Evolutionary conservation across 2,113 vertebrate species (phyloP), one percentile per base, ranked within the genome.

Genomic region (Phylloscopus trochilus): DNA sequence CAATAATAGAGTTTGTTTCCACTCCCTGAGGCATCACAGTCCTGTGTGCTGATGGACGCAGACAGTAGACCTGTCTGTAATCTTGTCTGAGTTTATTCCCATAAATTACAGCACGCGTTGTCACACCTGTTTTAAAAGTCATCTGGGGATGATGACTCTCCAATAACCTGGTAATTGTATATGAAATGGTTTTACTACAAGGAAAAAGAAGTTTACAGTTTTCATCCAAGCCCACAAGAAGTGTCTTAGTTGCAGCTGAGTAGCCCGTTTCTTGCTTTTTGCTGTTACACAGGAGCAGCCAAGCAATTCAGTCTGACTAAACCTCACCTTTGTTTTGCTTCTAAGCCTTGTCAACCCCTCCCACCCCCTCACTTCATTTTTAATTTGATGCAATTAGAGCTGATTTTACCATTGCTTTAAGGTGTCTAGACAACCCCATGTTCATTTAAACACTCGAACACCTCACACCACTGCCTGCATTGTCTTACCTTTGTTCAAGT

Each of bases 401-500:
- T 76, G 33, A 86, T 87, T 86, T 91, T 91, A 51, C 67, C 31
- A 21, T 53, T 79, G 30, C 27, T 82, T 94, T 87, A 53, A 78
- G 74, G 44, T 68, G 95, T 85, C 89, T 95, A 94, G 91, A 93
- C 87, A 68, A 93, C 63, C 49, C 33, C 58, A 30, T 64, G 53
- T n/a, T 92, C 72, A 31, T 88, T 49, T 60, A 90, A 93, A 92
- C 44, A 59, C 69, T 90, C 10, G 1, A 84, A 35, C 3, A 10
- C 60, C 93, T 97, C 89, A 67, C 77, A 85, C 59, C 14, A 31
- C 53, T 84, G 43, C 52, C 70, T 75, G 68, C 82, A 77, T 86
- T 92, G 26, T 84, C 74, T 95, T 96, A 95, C 91, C 90, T 95
- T 87, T 84, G 47, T 95, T 93, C 33, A 66, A 82, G n/a, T 68